Evolutionary conservation across 2,113 vertebrate genomes (phyloP).

Genomic region (Chlamydotis undulata): DNA sequence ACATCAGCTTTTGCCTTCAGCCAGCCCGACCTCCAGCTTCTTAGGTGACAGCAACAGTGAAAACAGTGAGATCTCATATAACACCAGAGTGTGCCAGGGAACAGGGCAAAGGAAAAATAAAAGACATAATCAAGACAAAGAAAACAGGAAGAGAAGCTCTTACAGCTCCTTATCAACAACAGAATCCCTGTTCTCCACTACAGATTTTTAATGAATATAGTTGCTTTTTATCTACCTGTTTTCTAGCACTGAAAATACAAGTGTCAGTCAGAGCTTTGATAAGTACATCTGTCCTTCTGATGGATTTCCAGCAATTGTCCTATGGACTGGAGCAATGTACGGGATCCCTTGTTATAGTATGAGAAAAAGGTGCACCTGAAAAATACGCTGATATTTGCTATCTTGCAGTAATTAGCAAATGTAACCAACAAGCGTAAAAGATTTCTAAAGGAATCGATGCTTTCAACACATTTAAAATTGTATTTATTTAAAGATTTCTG

Average conservation of each 20-base stretch:
- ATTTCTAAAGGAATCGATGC: not conserved
- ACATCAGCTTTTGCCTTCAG: not conserved
- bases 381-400: not conserved
- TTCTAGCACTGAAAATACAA: not conserved
- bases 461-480: not conserved
- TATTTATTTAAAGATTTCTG: not conserved
- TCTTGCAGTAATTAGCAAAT: slow-evolving; percentile 23
- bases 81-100: not conserved
- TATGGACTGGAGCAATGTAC: not conserved
- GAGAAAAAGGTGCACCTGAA: not conserved
- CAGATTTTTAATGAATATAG: not conserved
- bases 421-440: not conserved
- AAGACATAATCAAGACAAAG: not conserved
- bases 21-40: not conserved
- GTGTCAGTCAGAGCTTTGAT: not conserved
- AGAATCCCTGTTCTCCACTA: not conserved
- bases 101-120: not conserved
- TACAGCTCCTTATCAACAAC: not conserved
- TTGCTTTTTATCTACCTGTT: not conserved
- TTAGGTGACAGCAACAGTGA: not conserved
- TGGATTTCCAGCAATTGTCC: not conserved
- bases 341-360: not conserved
- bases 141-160: not conserved
- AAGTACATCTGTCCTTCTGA: not conserved
- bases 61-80: not conserved